Evolutionary conservation across 1,140 invertebrate species (phyloP).

Genomic region (Hycleus phaleratus): DNA sequence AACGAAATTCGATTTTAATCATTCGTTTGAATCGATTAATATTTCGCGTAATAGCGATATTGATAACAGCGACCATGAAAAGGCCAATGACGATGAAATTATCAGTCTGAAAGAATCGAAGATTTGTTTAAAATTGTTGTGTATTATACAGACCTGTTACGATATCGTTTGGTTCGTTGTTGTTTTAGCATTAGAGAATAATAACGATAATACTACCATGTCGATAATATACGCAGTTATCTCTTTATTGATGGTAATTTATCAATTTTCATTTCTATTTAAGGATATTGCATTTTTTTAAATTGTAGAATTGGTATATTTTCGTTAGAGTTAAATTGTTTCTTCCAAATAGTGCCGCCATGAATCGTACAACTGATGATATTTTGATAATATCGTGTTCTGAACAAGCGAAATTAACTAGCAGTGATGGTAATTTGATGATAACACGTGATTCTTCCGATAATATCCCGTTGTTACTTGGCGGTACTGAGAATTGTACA

Average conservation of each 20-base stretch:
- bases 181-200: conserved; percentile 62
- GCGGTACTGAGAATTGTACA: conserved; percentile 28
- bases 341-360: conserved; percentile 26
- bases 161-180: conserved; percentile 57
- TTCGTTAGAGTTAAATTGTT: conserved; percentile 35
- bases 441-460: conserved; percentile 34
- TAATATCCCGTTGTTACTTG: conserved; percentile 33
- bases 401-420: conserved; percentile 19
- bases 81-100: conserved; percentile 34
- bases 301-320: conserved; percentile 37
- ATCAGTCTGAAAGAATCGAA: conserved; percentile 34
- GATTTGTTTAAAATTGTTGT: conserved; percentile 35
- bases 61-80: conserved; percentile 39
- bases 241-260: conserved; percentile 47
- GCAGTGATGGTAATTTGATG: conserved; percentile 7
- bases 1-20: conserved; percentile 35
- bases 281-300: conserved; percentile 9
- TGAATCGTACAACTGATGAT: conserved; percentile 23
- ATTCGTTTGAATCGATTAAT: conserved; percentile 34
- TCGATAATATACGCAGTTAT: conserved; percentile 50
- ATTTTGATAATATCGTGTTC: background rate
- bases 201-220: conserved; percentile 49
- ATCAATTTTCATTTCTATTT: background rate
- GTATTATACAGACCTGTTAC: conserved; percentile 35
- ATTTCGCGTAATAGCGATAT: conserved; percentile 28